Percentiles rank a stretch among this genome's conserved stretches.
Conservation (phyloP, 2,113 vertebrate species). For the Morphnarchus princeps region DNA sequence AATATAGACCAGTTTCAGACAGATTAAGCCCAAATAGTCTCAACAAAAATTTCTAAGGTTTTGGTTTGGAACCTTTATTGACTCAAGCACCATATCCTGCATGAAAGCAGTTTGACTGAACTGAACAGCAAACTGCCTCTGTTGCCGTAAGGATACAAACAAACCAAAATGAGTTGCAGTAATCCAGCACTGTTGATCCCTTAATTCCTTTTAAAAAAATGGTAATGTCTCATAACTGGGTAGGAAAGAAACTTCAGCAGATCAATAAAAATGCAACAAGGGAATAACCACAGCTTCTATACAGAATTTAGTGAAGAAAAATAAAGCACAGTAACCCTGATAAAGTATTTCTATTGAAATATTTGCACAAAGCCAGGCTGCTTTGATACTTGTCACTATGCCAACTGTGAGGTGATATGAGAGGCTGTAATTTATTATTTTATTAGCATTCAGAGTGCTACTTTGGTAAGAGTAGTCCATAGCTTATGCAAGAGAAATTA, state of each 20-base stretch:
- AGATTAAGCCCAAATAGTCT: neutral
- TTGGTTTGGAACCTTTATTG: neutral
- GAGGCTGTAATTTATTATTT: neutral
- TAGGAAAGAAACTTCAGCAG: neutral
- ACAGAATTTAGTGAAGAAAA: neutral
- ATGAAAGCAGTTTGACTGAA: neutral
- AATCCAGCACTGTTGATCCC: neutral
- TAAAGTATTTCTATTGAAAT: neutral
- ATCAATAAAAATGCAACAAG: neutral
- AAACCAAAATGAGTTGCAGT: neutral
- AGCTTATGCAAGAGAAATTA: neutral
- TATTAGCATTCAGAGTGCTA: neutral
- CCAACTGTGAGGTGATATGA: neutral
- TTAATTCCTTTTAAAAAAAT: neutral
- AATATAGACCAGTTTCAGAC: neutral
- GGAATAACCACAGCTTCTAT: neutral
- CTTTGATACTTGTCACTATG: neutral
- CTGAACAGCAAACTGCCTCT: neutral
- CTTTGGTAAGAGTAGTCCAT: neutral
- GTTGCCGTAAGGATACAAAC: neutral
- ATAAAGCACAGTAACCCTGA: neutral
- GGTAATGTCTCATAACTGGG: neutral
- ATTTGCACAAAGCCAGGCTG: neutral
- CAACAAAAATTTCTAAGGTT: neutral
- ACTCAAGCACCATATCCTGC: neutral